Base-by-base conservation (phyloP, 2,797 vertebrate species). In the Hylomyscus alleni region DNA sequence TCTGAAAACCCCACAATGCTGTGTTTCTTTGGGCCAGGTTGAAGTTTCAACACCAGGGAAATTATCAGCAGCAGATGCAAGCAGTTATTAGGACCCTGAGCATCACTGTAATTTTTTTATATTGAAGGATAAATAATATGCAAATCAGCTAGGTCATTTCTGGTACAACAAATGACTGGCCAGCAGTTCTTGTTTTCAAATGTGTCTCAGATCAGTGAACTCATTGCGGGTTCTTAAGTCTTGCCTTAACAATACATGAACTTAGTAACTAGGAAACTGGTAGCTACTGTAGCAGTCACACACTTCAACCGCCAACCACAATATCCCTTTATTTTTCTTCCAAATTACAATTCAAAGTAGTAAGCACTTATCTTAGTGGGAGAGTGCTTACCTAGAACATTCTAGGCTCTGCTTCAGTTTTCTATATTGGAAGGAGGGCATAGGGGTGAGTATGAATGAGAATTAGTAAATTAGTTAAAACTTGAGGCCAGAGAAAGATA, bases 21-120 rank as follows among this genome's bases (percentile, higher is more conserved):
- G 11, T 78, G 47, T 83, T 93, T 84, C 83, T 76, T 95, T 84
- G 34, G 34, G 37, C 34, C 60, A 52, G 52, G 89, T 22, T 97
- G 73, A 76, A 95, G 58, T 93, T 95, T 94, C 89, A 78, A 91
- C 34, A 50, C 14, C 20, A 90, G 62, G 4, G 91, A 92, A 83
- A 85, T 93, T 9, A 81, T 50, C 47, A 75, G 73, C 6, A 83
- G 34, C 20, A 67, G 26, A 40, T 58, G 19, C 44, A 8, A 47
- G 29, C 15, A 89, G 24, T 76, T 92, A 40, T 78, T 54, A 91
- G 52, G n/a, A 4, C 31, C 37, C 24, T 72, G 31, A n/a, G 54
- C 58, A 50, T 17, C n/a, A 62, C 1, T 29, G n/a, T 50, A 88
- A 58, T 20, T 14, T 60, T 88, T 90, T 92, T 50, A 67, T 92